A percentile compares a stretch with the other conserved stretches of the same genome.
Evolutionary conservation across 2,797 vertebrate genomes (phyloP).

Genomic region (Hydrocynus forskahlii): DNA sequence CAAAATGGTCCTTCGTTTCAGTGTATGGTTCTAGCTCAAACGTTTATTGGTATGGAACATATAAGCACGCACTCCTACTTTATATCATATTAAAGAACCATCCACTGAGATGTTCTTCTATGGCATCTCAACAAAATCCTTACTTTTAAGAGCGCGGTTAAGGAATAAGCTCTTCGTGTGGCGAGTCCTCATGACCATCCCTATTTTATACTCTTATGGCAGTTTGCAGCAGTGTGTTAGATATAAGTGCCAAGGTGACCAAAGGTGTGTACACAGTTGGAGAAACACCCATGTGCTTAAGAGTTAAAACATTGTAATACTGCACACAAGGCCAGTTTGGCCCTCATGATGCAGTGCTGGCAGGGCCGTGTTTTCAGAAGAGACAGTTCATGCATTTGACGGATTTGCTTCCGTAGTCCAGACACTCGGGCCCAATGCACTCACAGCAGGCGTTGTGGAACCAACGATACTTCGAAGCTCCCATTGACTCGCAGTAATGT

Average conservation of each 20-base stretch:
- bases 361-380: slow-evolving; percentile 77
- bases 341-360: not conserved
- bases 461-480: slow-evolving; percentile 98
- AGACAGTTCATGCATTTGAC: slow-evolving; percentile 98
- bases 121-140: too few species aligned
- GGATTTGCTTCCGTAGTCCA: slow-evolving; percentile 96
- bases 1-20: too few species aligned
- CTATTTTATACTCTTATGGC: not conserved
- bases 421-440: slow-evolving; percentile 94
- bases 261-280: not conserved
- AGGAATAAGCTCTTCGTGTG: too few species aligned
- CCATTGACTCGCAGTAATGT: slow-evolving; percentile 97
- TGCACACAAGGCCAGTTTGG: not conserved
- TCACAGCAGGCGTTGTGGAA: slow-evolving; percentile 99
- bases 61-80: too few species aligned
- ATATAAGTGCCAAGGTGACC: not conserved
- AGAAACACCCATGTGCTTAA: not conserved
- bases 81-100: too few species aligned
- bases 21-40: too few species aligned
- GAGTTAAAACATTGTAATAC: not conserved
- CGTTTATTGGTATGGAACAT: too few species aligned
- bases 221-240: not conserved
- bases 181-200: not conserved
- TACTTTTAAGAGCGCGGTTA: too few species aligned
- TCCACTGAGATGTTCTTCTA: too few species aligned